Evolutionary conservation across 2,888 invertebrate genomes (phyloP), one percentile per base, ranked within the genome.

Genomic region (Dasypogon diadema): DNA sequence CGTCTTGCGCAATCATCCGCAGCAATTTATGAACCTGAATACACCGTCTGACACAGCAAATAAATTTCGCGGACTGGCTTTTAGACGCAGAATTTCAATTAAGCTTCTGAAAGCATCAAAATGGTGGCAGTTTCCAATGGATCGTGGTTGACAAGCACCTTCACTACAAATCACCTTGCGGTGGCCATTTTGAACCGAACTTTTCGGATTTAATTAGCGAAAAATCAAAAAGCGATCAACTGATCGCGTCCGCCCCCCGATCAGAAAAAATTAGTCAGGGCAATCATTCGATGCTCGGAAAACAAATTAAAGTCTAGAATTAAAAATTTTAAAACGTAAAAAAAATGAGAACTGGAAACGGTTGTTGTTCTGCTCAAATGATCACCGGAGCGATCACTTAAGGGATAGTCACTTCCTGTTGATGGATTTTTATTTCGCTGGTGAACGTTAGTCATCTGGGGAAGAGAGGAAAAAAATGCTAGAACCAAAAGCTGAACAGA

Each of bases 321-420:
- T 4, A 56, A 56, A 26, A 24, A n/a, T n/a, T n/a, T 26, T 26
- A 14, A 14, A 42, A 12, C 14, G 12, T 6, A 14, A 42, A 12
- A 42, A 42, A 42, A 56, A 16, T n/a, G 51, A 51, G 18, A 16
- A 5, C 6, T 30, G 58, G 26, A 58, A 72, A 22, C 72, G 37
- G 22, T 24, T 42, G 56, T 34, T 37, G 63, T 63, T 74, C 60
- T 76, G 65, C 76, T 76, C 68, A 76, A 78, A 78, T 78, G 75
- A 73, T 76, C 70, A 78, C 48, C 72, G 73, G 63, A 48, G 34
- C 46, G 46, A 60, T 74, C 60, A 51, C 56, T 74, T 60, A 63
- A 77, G 76, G 78, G 78, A 76, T 72, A 58, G 78, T 78, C 78
- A 78, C 65, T 78, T 78, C 78, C 78, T 78, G 78, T 75, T 75